Conservation (phyloP, 2,113 vertebrate genomes). For the Pseudois nayaur region DNA sequence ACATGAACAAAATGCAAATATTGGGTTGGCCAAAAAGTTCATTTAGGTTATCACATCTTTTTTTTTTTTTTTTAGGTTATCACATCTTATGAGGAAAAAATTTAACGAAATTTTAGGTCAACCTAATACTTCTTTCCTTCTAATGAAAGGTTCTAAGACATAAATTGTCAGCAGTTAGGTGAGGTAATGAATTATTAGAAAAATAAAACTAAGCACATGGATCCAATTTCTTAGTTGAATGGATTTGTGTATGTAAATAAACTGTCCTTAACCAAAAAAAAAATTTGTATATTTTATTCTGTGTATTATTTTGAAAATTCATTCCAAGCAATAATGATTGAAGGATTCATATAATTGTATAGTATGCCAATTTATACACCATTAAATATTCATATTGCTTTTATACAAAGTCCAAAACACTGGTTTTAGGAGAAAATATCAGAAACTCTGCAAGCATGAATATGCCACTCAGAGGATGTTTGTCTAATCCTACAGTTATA, state of each 20-base stretch:
- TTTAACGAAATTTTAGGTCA: background rate
- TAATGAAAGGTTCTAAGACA: background rate
- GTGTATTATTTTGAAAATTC: background rate
- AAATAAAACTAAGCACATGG: slow-evolving; percentile 7
- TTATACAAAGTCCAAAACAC: background rate
- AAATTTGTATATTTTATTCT: slow-evolving; percentile 10
- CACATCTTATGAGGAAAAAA: background rate
- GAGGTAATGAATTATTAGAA: background rate
- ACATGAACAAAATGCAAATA: background rate
- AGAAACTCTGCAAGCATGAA: background rate
- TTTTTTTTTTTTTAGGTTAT: background rate
- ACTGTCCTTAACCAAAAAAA: background rate
- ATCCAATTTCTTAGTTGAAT: background rate
- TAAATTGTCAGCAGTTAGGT: background rate
- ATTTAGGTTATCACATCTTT: background rate
- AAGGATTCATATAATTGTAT: background rate
- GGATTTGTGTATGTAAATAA: background rate
- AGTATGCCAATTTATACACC: background rate
- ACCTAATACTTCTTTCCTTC: background rate
- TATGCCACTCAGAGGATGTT: background rate
- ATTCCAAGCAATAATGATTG: background rate
- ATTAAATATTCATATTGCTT: background rate
- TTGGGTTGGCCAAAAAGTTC: background rate
- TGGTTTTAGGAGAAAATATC: slow-evolving; percentile 11
- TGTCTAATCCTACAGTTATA: background rate